Percentiles rank a stretch among this genome's conserved stretches.
Evolutionary conservation across 2,113 vertebrate species (phyloP).

Genomic region (Coptodon bakossiorum): DNA sequence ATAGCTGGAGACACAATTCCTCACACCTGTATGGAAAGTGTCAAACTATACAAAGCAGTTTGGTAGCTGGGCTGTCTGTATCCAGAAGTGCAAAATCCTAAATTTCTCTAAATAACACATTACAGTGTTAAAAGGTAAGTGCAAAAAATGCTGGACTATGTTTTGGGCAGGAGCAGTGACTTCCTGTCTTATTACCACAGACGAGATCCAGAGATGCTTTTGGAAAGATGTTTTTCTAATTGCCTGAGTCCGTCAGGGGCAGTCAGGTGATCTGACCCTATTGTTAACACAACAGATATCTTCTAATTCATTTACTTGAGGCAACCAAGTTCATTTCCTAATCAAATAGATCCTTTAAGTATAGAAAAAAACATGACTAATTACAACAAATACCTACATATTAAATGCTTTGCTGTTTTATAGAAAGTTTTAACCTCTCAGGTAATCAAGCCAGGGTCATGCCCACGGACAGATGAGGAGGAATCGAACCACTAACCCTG

Average conservation of each 20-base stretch:
- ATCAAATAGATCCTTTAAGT: background rate
- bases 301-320: background rate
- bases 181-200: background rate
- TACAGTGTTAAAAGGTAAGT: background rate
- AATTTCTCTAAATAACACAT: background rate
- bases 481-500: background rate
- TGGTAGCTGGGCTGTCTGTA: background rate
- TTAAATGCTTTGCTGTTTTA: background rate
- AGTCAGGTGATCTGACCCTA: background rate
- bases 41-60: background rate
- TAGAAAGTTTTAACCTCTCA: background rate
- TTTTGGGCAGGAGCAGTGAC: background rate
- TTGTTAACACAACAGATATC: background rate
- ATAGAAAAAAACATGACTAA: background rate
- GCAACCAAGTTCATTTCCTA: background rate
- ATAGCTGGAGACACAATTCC: background rate
- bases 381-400: background rate
- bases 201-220: background rate
- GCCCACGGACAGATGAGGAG: background rate
- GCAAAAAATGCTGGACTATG: background rate
- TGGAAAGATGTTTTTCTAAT: background rate
- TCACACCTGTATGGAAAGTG: background rate
- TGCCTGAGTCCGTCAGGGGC: background rate
- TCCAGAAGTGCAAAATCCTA: background rate
- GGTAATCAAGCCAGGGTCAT: background rate